phyloP scores from a whole-genome alignment of 2,113 vertebrate genomes.

The Xiphophorus hellerii region DNA sequence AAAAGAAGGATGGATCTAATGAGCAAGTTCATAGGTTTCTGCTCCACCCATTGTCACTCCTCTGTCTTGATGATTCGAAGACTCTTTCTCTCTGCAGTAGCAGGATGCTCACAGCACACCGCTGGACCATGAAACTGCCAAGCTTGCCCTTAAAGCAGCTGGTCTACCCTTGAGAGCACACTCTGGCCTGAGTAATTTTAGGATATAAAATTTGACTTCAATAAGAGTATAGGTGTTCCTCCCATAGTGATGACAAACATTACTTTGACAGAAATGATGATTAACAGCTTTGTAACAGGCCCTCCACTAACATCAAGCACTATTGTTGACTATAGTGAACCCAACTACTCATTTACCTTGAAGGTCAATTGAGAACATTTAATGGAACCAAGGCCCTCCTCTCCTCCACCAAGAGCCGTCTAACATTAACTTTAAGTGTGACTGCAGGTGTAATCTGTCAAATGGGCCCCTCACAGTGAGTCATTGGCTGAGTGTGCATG shows the following conservation, averaged over 20 bases:
- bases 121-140: slow-evolving; percentile 62
- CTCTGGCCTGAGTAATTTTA: slow-evolving; percentile 41
- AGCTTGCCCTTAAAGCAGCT: slow-evolving; percentile 64
- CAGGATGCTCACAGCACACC: slow-evolving; percentile 23
- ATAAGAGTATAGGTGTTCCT: slow-evolving; percentile 27
- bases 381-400: slow-evolving; percentile 59
- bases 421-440: slow-evolving; percentile 75
- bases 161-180: slow-evolving; percentile 65
- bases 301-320: slow-evolving; percentile 18
- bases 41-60: slow-evolving; percentile 61
- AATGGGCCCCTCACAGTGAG: slow-evolving; percentile 63
- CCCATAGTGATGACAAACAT: slow-evolving; percentile 42
- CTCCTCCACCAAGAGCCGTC: slow-evolving; percentile 28
- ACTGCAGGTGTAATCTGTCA: slow-evolving; percentile 79
- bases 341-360: slow-evolving; percentile 49
- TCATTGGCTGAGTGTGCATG: slow-evolving; percentile 58
- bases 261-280: slow-evolving; percentile 49
- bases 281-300: slow-evolving; percentile 19
- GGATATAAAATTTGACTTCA: slow-evolving; percentile 54
- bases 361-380: slow-evolving; percentile 76
- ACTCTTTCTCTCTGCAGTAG: slow-evolving; percentile 44
- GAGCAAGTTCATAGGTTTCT: slow-evolving; percentile 67
- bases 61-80: slow-evolving; percentile 46
- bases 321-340: slow-evolving; percentile 47
- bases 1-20: slow-evolving; percentile 31